A percentile compares a stretch with the other conserved stretches of the same genome.
These are phyloP conservation scores for Sturnira hondurensis DNA, from an alignment of 2,113 vertebrate species.

Conservation along the genomic window DNA sequence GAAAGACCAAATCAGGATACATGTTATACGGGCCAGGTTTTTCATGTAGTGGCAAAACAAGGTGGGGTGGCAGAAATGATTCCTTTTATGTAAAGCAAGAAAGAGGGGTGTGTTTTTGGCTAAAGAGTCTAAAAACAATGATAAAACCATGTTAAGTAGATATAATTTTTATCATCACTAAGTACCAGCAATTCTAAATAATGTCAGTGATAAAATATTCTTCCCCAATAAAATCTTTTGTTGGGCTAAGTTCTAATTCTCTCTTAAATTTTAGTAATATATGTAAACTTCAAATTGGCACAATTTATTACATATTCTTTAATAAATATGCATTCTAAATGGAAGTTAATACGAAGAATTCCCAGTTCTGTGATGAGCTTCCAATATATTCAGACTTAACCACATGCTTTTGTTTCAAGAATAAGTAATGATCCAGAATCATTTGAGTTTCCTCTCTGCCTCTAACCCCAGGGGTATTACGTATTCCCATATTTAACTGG, in stretches of 20 bases:
- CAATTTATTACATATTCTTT: slow-evolving; percentile 8
- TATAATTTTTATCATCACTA: neutral
- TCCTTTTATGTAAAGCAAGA: neutral
- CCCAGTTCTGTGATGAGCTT: neutral
- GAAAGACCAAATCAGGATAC: neutral
- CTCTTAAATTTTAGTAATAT: neutral
- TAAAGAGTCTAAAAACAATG: neutral
- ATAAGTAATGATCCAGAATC: neutral
- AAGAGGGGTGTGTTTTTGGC: neutral
- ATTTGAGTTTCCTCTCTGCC: neutral
- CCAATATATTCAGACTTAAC: neutral
- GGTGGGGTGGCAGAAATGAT: neutral
- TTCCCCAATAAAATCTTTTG: neutral
- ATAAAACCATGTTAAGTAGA: neutral
- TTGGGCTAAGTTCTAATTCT: neutral
- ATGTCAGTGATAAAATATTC: neutral
- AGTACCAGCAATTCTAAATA: neutral
- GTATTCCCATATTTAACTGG: neutral
- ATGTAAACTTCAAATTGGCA: neutral
- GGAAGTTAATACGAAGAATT: neutral
- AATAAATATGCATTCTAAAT: neutral
- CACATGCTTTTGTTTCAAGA: neutral
- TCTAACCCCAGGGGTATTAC: neutral
- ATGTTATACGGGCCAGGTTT: neutral
- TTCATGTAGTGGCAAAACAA: neutral